phyloP scores from a whole-genome alignment of 2,888 invertebrate species.

The Mellilla xanthometata region DNA sequence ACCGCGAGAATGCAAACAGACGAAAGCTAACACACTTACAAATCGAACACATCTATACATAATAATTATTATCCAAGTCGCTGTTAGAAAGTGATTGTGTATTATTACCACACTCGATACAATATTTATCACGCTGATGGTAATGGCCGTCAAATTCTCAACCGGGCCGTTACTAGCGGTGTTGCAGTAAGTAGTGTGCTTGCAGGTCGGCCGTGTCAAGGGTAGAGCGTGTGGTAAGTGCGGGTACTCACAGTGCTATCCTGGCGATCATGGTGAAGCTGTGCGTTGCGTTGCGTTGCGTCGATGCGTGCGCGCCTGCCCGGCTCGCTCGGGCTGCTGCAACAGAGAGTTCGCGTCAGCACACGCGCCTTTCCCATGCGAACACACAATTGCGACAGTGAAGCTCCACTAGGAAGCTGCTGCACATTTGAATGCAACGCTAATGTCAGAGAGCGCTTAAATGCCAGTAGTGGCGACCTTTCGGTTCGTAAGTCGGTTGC shows the following conservation, averaged over 20 bases:
- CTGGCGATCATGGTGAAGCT: constrained; percentile 61
- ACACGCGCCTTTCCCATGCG: constrained; percentile 77
- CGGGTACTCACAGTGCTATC: constrained; percentile 70
- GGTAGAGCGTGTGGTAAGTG: constrained; percentile 8
- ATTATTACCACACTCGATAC: constrained; percentile 35
- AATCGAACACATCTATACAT: constrained; percentile 42
- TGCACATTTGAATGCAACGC: constrained; percentile 77
- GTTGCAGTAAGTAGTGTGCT: too few species aligned
- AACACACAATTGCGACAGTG: constrained; percentile 75
- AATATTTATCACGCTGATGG: constrained; percentile 32
- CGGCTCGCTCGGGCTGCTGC: constrained; percentile 66
- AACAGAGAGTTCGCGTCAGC: constrained; percentile 76
- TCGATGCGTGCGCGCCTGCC: constrained; percentile 49
- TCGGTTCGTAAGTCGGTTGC: constrained; percentile 71
- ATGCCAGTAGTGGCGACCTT: constrained; percentile 81
- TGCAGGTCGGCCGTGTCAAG: too few species aligned
- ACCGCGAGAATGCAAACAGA: constrained; percentile 47
- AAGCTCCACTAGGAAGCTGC: constrained; percentile 79
- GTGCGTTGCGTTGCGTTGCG: constrained; percentile 36
- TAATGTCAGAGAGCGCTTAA: constrained; percentile 81
- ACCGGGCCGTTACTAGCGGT: neutral
- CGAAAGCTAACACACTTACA: constrained; percentile 56
- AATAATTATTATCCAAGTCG: constrained; percentile 48
- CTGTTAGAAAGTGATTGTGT: constrained; percentile 63
- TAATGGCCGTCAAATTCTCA: constrained; percentile 19